These are phyloP conservation scores for Margarornis squamiger DNA, from an alignment of 2,797 vertebrate genomes.

Conservation along the genomic window DNA sequence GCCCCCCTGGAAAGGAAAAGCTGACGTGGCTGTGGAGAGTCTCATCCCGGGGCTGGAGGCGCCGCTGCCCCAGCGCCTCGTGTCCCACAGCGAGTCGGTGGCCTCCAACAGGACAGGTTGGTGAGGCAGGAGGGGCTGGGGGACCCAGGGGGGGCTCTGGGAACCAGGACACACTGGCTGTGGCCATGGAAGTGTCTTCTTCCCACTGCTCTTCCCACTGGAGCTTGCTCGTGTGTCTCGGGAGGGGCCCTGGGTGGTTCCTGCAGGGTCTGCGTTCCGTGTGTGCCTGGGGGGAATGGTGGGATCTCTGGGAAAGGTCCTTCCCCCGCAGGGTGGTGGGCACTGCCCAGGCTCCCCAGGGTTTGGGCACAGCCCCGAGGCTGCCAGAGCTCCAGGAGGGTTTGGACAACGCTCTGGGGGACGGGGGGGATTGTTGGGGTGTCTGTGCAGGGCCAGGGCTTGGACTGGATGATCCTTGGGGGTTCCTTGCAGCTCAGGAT, in stretches of 20 bases:
- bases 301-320: not conserved
- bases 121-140: slow-evolving; percentile 53
- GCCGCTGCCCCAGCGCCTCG: slow-evolving; percentile 80
- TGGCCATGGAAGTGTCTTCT: rapidly evolving
- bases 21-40: slow-evolving; percentile 86
- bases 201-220: not conserved
- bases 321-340: not conserved
- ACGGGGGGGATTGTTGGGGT: not conserved
- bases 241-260: not conserved
- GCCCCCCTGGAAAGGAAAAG: slow-evolving; percentile 75
- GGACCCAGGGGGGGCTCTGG: not conserved
- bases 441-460: not conserved
- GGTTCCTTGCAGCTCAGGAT: not conserved
- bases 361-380: rapidly evolving
- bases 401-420: rapidly evolving
- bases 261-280: rapidly evolving
- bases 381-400: not conserved
- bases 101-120: slow-evolving; percentile 88
- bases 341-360: not conserved
- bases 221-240: not conserved
- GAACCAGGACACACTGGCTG: rapidly evolving
- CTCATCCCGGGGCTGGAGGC: slow-evolving; percentile 93
- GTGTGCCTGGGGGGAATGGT: not conserved
- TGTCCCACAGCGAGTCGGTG: slow-evolving; percentile 83
- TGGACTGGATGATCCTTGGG: not conserved